Evolutionary conservation across 2,888 invertebrate species (phyloP).

Genomic region (Microdon myrmicae): DNA sequence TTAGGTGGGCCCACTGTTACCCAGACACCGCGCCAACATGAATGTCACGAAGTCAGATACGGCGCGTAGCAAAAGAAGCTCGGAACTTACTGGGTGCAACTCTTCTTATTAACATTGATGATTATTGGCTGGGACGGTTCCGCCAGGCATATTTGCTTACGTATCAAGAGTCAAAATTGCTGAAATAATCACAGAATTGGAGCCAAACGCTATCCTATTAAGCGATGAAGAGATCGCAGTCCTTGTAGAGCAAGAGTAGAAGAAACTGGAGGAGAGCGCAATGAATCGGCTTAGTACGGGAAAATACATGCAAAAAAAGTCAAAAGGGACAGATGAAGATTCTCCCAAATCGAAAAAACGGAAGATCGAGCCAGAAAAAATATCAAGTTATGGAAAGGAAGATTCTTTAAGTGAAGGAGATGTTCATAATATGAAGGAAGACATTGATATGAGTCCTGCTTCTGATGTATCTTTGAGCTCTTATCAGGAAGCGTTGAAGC

Average conservation of each 20-base stretch:
- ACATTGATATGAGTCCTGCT: constrained; percentile 11
- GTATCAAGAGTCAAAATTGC: constrained; percentile 23
- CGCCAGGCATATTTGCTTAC: constrained; percentile 6
- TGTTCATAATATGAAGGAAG: background rate
- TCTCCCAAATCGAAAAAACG: too few species aligned
- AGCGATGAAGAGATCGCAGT: constrained; percentile 21
- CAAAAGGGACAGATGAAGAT: background rate
- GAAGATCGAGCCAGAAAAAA: too few species aligned
- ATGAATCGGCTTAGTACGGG: too few species aligned
- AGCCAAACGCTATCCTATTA: constrained; percentile 5
- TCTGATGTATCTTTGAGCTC: constrained; percentile 9
- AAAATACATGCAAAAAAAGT: background rate
- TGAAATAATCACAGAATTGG: constrained; percentile 21
- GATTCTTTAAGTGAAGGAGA: constrained; percentile 1
- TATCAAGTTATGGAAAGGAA: background rate
- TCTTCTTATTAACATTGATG: constrained; percentile 6
- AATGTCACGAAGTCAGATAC: constrained; percentile 19
- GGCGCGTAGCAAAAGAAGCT: constrained; percentile 5
- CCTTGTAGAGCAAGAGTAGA: constrained; percentile 12
- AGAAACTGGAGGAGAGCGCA: too few species aligned
- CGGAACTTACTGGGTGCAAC: constrained; percentile 29
- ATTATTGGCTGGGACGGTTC: constrained; percentile 35
- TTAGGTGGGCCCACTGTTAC: constrained; percentile 14
- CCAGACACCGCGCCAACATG: background rate
- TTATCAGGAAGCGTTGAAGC: too few species aligned